Evolutionary conservation across 2,797 vertebrate species (phyloP).

Genomic region (Pangasius djambal): DNA sequence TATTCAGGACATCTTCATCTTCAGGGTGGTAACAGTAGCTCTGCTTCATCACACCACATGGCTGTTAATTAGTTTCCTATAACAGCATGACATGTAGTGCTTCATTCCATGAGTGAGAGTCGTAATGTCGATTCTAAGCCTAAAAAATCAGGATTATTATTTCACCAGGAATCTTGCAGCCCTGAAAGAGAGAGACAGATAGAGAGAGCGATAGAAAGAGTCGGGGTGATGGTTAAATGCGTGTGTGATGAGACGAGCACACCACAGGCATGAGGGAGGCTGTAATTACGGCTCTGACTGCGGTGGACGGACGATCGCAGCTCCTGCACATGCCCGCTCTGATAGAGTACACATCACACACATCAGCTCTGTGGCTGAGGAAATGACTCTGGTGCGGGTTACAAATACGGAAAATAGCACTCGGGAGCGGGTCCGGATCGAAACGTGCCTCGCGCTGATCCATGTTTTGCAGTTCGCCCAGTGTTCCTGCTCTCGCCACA

Average conservation of each 20-base stretch:
- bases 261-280: constrained; percentile 46
- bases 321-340: constrained; percentile 29
- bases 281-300: constrained; percentile 40
- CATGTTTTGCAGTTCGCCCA: too few relatives aligned
- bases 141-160: not conserved
- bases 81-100: not conserved
- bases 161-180: not conserved
- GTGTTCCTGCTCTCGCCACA: too few relatives aligned
- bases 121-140: not conserved
- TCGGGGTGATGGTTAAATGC: not conserved
- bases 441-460: too few relatives aligned
- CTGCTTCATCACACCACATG: not conserved
- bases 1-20: not conserved
- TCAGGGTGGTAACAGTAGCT: not conserved
- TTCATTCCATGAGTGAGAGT: not conserved
- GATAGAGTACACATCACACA: constrained; percentile 54
- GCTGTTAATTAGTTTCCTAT: not conserved
- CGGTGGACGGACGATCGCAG: constrained; percentile 29
- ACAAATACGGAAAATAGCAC: constrained; percentile 69
- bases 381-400: constrained; percentile 67
- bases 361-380: constrained; percentile 61
- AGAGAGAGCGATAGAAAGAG: not conserved
- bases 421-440: not conserved
- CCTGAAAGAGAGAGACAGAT: not conserved
- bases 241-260: constrained; percentile 28